Base-by-base conservation (phyloP, 2,113 vertebrate genomes). In the Ancistrus triradiatus region DNA sequence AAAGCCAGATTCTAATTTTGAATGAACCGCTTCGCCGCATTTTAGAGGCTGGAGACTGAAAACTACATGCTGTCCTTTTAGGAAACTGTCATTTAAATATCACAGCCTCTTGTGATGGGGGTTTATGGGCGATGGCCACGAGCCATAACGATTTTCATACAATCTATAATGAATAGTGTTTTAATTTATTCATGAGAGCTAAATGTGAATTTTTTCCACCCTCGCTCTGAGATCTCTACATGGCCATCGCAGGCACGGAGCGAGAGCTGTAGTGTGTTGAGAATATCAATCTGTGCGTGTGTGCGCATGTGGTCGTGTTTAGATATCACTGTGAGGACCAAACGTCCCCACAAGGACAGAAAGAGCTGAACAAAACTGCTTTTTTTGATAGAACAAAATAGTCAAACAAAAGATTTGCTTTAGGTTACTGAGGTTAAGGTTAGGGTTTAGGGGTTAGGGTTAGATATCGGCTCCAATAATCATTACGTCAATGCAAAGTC, bases 141-240 rank as follows among this genome's bases (percentile, higher is more conserved):
- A 76, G 70, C 74, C 71, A 91, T 94, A 91, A 93, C 93, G 89
- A 89, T 93, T 96, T 93, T 84, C n/a, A 94, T 91, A 82, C 74
- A 69, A 90, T 88, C 91, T 89, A 91, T 94, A 91, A 95, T 91
- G 86, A 81, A 93, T 87, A 85, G 85, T 3, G 18, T 66, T 37
- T 71, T 81, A 77, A 83, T 81, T 88, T 86, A 89, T 89, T 87
- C 79, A 88, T 84, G 77, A 84, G 77, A 57, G 79, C 74, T 84
- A 86, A 87, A 88, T 84, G 80, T 80, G 79, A 85, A 81, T 84
- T 83, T 80, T 80, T 75, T 60, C 68, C 81, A 76, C 63, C 68
- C 71, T 78, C 78, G 82, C 74, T 74, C 63, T 70, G 55, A 44
- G 9, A 51, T 53, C 64, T 69, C 50, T 67, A n/a, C n/a, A 57